These are phyloP conservation scores for Sorex fumeus DNA, from an alignment of 2,113 vertebrate species.

Conservation along the genomic window DNA sequence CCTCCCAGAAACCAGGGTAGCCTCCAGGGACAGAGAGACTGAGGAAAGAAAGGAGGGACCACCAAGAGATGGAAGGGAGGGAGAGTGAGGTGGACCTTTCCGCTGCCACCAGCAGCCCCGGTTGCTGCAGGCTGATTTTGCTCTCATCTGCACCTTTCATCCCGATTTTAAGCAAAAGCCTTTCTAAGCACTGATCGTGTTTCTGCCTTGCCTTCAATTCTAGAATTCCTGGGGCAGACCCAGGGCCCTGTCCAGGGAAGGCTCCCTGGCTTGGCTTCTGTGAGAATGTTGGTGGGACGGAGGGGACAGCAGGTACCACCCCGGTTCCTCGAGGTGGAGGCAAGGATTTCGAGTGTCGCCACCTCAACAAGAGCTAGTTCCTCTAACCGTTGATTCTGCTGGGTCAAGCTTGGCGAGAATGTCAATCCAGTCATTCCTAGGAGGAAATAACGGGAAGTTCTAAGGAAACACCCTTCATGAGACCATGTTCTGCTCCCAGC, in stretches of 20 bases:
- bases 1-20: too few species aligned
- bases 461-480: background rate
- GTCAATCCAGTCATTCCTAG: background rate
- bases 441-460: background rate
- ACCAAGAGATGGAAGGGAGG: background rate
- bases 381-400: background rate
- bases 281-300: background rate
- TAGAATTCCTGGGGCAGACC: background rate
- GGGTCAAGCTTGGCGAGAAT: background rate
- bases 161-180: background rate
- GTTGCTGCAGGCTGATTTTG: background rate
- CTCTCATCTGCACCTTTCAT: background rate
- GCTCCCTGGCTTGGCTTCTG: background rate
- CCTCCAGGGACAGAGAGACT: background rate
- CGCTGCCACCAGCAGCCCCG: rapidly evolving
- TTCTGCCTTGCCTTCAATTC: background rate
- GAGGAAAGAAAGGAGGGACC: background rate
- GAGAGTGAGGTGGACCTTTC: rapidly evolving
- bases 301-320: background rate
- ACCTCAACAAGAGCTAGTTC: background rate
- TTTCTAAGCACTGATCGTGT: background rate
- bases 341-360: background rate
- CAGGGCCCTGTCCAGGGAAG: background rate
- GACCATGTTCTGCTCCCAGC: background rate
- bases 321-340: background rate